Evolutionary conservation across 2,113 vertebrate genomes (phyloP).

Genomic region (Tenrec ecaudatus): DNA sequence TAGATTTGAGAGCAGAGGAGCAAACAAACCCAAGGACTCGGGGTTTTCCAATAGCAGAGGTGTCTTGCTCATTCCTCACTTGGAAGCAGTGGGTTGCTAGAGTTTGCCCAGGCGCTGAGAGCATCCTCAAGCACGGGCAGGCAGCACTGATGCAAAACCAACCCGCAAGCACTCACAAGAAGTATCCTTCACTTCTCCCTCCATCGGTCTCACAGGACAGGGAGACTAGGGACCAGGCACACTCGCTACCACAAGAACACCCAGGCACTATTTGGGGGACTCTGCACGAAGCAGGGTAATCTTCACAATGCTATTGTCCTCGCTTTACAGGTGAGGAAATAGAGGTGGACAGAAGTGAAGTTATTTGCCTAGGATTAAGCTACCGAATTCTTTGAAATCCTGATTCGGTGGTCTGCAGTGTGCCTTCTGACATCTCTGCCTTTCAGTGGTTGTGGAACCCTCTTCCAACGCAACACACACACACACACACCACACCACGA

Average conservation of each 20-base stretch:
- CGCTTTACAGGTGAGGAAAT: slow-evolving; percentile 40
- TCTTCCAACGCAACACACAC: too few species aligned
- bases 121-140: too few species aligned
- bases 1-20: not conserved
- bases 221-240: not conserved
- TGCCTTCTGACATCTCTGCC: not conserved
- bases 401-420: not conserved
- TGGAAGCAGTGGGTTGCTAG: not conserved
- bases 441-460: not conserved
- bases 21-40: not conserved
- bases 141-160: too few species aligned
- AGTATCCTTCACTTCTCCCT: not conserved
- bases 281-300: not conserved
- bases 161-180: not conserved
- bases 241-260: not conserved
- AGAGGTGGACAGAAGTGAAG: not conserved
- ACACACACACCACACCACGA: not conserved
- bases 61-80: not conserved
- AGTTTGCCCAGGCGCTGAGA: not conserved
- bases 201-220: not conserved
- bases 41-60: not conserved
- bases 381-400: not conserved
- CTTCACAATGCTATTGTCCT: not conserved
- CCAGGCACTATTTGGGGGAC: not conserved
- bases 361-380: slow-evolving; percentile 14